These are phyloP conservation scores for Tapirus indicus DNA, from an alignment of 2,797 vertebrate genomes.

Conservation along the genomic window DNA sequence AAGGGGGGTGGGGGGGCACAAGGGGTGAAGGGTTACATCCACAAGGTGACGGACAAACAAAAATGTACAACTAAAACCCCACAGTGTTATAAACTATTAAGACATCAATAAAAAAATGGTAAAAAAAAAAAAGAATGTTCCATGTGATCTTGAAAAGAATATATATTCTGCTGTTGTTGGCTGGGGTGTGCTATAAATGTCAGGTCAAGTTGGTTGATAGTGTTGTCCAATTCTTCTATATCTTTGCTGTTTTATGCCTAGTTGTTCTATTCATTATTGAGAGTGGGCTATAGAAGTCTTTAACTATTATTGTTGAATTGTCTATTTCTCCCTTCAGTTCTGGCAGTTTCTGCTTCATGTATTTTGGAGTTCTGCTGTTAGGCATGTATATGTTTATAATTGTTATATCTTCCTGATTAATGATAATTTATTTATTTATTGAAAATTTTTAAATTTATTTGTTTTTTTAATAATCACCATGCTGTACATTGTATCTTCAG, in stretches of 20 bases:
- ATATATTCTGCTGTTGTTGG: neutral
- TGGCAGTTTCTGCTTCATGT: neutral
- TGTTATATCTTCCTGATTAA: neutral
- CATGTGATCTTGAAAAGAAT: neutral
- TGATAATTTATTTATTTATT: neutral
- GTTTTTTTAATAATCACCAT: neutral
- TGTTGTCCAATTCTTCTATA: neutral
- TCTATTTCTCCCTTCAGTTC: neutral
- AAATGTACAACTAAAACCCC: no score
- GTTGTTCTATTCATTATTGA: neutral
- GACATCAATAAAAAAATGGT: no score
- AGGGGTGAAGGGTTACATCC: no score
- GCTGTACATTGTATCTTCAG: neutral
- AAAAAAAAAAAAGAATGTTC: neutral
- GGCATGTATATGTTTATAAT: neutral
- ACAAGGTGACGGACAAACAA: no score
- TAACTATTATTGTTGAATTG: neutral
- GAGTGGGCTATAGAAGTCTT: neutral
- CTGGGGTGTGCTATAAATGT: neutral
- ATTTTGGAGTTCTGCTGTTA: neutral
- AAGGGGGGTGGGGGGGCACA: no score
- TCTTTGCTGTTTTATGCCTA: constrained; percentile 25
- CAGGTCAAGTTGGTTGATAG: neutral
- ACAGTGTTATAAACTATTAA: no score
- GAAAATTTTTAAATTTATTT: neutral